A percentile compares a stretch with the other conserved stretches of the same genome.
phyloP scores from a whole-genome alignment of 2,797 vertebrate genomes.

The Arnoldichthys spilopterus region DNA sequence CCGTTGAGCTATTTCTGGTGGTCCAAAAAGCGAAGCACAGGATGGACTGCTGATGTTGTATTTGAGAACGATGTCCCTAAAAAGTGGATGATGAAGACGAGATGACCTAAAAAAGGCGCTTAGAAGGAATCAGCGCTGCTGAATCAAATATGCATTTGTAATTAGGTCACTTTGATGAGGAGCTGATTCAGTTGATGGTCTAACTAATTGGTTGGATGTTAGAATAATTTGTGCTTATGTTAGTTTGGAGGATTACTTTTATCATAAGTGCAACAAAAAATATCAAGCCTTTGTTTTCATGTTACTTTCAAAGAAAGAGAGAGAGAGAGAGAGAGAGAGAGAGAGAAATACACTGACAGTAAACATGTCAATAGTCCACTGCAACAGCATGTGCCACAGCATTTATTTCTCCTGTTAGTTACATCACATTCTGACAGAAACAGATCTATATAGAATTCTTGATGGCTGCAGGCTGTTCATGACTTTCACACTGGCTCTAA shows the following conservation, averaged over 20 bases:
- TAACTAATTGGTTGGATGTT: not conserved
- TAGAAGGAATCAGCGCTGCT: not conserved
- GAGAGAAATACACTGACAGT: not conserved
- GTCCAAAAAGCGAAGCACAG: slow-evolving; percentile 26
- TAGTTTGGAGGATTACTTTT: not conserved
- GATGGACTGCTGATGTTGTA: not conserved
- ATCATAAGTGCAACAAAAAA: slow-evolving; percentile 7
- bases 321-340: not conserved
- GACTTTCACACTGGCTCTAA: slow-evolving; percentile 14
- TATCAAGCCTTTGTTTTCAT: not conserved
- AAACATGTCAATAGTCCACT: not conserved
- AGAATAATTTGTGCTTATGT: slow-evolving; percentile 2
- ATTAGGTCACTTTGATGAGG: slow-evolving; percentile 1
- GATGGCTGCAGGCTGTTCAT: not conserved
- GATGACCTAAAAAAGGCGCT: not conserved
- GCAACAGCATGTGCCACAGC: not conserved
- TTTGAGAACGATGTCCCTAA: slow-evolving; percentile 12
- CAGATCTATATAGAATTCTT: slow-evolving; percentile 4
- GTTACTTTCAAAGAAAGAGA: not conserved
- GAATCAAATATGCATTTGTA: slow-evolving; percentile 1
- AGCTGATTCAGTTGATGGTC: not conserved
- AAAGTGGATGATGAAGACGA: slow-evolving; percentile 3
- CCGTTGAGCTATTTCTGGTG: slow-evolving; percentile 27
- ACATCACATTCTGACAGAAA: not conserved
- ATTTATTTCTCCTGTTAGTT: not conserved